These are phyloP conservation scores for Digitonthophagus gazella DNA, from an alignment of 2,888 invertebrate genomes.

Conservation along the genomic window DNA sequence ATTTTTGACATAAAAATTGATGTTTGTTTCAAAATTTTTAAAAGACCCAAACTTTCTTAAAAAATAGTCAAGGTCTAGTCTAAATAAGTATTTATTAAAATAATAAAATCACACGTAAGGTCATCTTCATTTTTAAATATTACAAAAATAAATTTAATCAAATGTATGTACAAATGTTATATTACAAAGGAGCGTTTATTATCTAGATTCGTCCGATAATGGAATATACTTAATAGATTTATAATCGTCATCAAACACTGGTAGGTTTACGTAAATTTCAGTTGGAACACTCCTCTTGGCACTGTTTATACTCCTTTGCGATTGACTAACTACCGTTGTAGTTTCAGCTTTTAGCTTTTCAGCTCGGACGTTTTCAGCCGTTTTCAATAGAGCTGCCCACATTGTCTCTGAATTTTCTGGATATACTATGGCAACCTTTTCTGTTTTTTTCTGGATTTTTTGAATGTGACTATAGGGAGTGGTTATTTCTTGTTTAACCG, in stretches of 20 bases:
- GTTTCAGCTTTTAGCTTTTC: conserved; percentile 10
- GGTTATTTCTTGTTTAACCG: conserved; percentile 29
- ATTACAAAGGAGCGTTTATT: conserved; percentile 12
- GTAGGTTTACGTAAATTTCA: conserved; percentile 47
- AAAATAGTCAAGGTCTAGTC: no score
- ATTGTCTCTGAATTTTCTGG: conserved; percentile 24
- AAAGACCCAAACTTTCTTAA: not conserved
- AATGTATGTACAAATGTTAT: conserved; percentile 24
- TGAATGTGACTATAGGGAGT: conserved; percentile 47
- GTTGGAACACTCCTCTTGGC: conserved; percentile 35
- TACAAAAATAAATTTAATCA: conserved; percentile 17
- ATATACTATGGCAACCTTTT: conserved; percentile 28
- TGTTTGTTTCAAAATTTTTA: no score
- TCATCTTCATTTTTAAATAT: conserved; percentile 1
- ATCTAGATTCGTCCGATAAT: conserved; percentile 28
- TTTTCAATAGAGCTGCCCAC: conserved; percentile 11
- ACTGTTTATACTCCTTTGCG: conserved; percentile 25
- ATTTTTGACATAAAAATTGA: no score
- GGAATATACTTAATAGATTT: conserved; percentile 48
- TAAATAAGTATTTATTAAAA: conserved; percentile 12
- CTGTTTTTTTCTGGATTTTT: conserved; percentile 42
- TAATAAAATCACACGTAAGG: conserved; percentile 21
- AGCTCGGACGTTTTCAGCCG: conserved; percentile 2
- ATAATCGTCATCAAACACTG: conserved; percentile 45
- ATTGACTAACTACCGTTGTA: conserved; percentile 24